Percentiles rank a stretch among this genome's conserved stretches.
phyloP scores from a whole-genome alignment of 1,140 invertebrate genomes.

The Anagrus nilaparvatae region DNA sequence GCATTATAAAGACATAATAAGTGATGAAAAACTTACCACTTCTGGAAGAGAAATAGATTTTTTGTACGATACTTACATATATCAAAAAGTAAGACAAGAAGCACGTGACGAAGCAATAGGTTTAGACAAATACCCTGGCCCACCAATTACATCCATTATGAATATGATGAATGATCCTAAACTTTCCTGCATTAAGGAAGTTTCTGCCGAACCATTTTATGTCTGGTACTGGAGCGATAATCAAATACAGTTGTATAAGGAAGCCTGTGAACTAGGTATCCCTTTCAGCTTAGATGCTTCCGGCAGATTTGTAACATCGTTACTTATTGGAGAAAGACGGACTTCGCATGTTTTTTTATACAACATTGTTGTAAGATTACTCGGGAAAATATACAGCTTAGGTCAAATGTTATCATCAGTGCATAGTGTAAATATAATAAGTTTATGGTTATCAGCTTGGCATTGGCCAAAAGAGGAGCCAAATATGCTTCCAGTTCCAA shows the following conservation, averaged over 20 bases:
- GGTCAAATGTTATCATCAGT: too few species aligned
- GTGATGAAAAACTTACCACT: not conserved
- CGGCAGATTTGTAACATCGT: too few species aligned
- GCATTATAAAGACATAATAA: not conserved
- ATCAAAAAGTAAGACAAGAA: conserved; percentile 1
- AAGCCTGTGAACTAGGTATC: not conserved
- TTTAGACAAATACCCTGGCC: not conserved
- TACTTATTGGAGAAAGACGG: too few species aligned
- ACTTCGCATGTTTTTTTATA: too few species aligned
- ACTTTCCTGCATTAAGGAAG: not conserved
- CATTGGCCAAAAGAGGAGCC: too few species aligned
- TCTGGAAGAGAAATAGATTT: too few species aligned
- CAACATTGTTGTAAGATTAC: too few species aligned
- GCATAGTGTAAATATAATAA: too few species aligned
- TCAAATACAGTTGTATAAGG: not conserved
- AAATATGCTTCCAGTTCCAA: too few species aligned
- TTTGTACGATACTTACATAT: not conserved
- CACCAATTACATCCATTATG: not conserved
- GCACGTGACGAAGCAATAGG: not conserved
- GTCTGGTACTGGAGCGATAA: not conserved
- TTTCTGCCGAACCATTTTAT: not conserved
- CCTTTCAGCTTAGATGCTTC: not conserved
- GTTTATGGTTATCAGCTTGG: too few species aligned
- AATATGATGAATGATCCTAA: not conserved
- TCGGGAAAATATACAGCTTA: too few species aligned